Evolutionary conservation across 2,888 invertebrate species (phyloP), one percentile per base, ranked within the genome.

Genomic region (Gibbula magus): DNA sequence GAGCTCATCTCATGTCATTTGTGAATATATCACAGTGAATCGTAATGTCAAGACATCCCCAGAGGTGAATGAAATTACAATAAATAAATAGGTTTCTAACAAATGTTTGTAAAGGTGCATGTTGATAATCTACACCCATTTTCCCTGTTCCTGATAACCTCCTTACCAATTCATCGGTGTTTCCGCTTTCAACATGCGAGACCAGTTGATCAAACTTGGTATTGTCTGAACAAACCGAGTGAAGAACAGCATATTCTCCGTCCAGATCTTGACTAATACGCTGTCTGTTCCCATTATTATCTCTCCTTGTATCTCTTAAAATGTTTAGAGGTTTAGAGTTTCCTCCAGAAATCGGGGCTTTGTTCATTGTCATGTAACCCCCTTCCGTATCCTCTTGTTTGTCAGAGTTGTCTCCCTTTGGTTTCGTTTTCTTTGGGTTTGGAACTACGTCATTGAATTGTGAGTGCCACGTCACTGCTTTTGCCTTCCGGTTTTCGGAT

Each of bases 341-440:
- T 1, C 10, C 10, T 10, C 45, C 45, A 45, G 45, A 10, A 10
- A 10, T 13, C 5, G 45, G 45, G 20, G 35, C 39, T 70, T 70
- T 39, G 35, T 70, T 70, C 70, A 70, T 70, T 16, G 70, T 70
- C 70, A 70, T 70, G 20, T 70, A 70, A 10, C 70, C 70, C 16
- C 70, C 70, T 20, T 39, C 70, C 35, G 20, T 35, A 25, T 70
- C 70, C 35, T 70, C 70, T 18, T 16, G 18, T 70, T 39, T 70
- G 10, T 10, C 45, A 70, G 35, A 32, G 70, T 70, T 35, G 18
- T 35, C 35, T 70, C 70, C 35, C 18, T 35, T 70, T 61, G 10
- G 29, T 61, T 61, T 61, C 13, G 3, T 61, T 61, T 61, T 29
- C 20, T 18, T 32, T 20, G 39, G 8, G 16, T 18, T 18, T 1